Conservation (phyloP, 1,140 invertebrate genomes). For the Psilanteris sp. region DNA sequence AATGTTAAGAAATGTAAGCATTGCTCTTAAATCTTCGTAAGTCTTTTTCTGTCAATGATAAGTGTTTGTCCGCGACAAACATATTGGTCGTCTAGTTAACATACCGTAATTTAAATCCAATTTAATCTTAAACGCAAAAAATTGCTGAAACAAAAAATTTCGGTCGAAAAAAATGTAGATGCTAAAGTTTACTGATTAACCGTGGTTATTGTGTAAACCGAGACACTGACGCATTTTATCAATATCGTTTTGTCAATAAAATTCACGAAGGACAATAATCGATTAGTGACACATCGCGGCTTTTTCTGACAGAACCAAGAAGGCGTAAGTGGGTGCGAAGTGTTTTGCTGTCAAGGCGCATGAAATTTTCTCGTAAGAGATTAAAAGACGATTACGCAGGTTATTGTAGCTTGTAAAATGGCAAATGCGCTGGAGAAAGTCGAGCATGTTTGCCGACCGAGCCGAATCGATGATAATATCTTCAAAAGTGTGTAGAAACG, state of each 20-base stretch:
- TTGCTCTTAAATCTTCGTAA: no score
- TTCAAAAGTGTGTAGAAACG: constrained; percentile 32
- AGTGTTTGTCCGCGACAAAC: no score
- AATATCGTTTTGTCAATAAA: constrained; percentile 2
- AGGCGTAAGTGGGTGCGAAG: constrained; percentile 45
- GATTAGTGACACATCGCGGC: constrained; percentile 1
- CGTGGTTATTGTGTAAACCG: no score
- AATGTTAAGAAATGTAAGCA: no score
- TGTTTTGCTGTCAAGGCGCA: constrained; percentile 37
- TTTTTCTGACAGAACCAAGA: constrained; percentile 7
- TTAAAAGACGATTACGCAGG: constrained; percentile 49
- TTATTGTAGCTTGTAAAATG: constrained; percentile 40
- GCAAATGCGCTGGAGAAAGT: constrained; percentile 51
- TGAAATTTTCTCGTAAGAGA: constrained; percentile 40
- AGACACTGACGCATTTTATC: neutral
- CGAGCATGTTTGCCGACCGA: constrained; percentile 43
- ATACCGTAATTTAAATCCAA: no score
- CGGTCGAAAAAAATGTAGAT: no score
- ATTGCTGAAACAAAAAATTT: no score
- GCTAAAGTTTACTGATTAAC: no score
- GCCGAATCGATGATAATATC: constrained; percentile 45
- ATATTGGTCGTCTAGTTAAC: no score
- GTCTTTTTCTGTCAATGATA: no score
- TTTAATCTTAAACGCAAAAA: no score
- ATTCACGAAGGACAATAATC: constrained; percentile 2